Percentiles rank a stretch among this genome's conserved stretches.
phyloP scores from a whole-genome alignment of 2,797 vertebrate species.

The Cuculus canorus region DNA sequence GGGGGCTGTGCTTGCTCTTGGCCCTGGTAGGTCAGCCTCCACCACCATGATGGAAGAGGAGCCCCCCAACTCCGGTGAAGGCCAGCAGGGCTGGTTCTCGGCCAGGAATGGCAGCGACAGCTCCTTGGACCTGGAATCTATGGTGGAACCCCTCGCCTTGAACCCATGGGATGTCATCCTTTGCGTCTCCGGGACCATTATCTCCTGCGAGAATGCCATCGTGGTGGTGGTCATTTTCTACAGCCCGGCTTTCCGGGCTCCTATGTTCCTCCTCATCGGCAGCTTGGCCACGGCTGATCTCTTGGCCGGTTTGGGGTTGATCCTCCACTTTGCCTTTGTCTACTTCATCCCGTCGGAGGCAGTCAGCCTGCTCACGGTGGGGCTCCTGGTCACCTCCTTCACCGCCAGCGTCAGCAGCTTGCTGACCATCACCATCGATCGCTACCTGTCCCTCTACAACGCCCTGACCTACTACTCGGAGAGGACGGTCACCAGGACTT shows the following conservation, averaged over 20 bases:
- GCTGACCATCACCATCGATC: slow-evolving; percentile 91
- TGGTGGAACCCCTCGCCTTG: slow-evolving; percentile 57
- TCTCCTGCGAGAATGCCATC: slow-evolving; percentile 90
- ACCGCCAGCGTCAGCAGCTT: slow-evolving; percentile 90
- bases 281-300: slow-evolving; percentile 91
- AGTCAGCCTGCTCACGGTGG: slow-evolving; percentile 85
- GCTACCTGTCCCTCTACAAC: slow-evolving; percentile 91
- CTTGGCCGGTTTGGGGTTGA: slow-evolving; percentile 87
- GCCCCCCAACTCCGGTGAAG: neutral
- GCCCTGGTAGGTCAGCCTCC: neutral
- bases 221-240: slow-evolving; percentile 90
- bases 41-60: slow-evolving; percentile 38
- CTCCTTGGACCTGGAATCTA: slow-evolving; percentile 61
- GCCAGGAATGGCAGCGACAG: slow-evolving; percentile 25
- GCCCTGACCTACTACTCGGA: slow-evolving; percentile 92
- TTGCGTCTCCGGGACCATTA: slow-evolving; percentile 89
- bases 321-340: slow-evolving; percentile 88
- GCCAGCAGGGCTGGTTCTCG: slow-evolving; percentile 35
- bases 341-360: slow-evolving; percentile 80
- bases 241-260: slow-evolving; percentile 86
- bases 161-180: slow-evolving; percentile 89
- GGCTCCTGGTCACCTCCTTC: slow-evolving; percentile 88
- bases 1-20: neutral
- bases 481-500: slow-evolving; percentile 84
- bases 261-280: slow-evolving; percentile 91